Conservation (phyloP, 2,888 invertebrate species). For the Drosophila tanythrix region DNA sequence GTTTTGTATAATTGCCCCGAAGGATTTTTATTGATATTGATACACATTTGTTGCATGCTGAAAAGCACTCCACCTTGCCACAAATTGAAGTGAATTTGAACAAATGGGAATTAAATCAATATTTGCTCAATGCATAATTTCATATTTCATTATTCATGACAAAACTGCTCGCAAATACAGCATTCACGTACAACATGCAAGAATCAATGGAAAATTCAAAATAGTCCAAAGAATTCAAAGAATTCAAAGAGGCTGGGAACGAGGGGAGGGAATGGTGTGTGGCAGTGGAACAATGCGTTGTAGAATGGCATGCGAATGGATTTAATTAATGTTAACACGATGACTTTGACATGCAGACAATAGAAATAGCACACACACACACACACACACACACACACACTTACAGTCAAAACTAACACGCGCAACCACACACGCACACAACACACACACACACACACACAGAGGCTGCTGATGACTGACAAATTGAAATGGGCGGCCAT, state of each 20-base stretch:
- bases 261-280: background rate
- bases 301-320: slow-evolving; percentile 59
- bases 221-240: slow-evolving; percentile 30
- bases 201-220: slow-evolving; percentile 45
- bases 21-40: slow-evolving; percentile 5
- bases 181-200: background rate
- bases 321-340: slow-evolving; percentile 81
- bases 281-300: slow-evolving; percentile 43
- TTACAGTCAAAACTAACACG: too few relatives aligned
- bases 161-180: slow-evolving; percentile 10
- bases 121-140: slow-evolving; percentile 25
- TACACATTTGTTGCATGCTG: background rate
- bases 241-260: background rate
- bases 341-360: slow-evolving; percentile 76
- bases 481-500: slow-evolving; percentile 68
- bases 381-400: slow-evolving; percentile 4
- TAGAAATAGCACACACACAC: slow-evolving; percentile 54
- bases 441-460: background rate
- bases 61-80: background rate
- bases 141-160: slow-evolving; percentile 37
- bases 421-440: slow-evolving; percentile 4
- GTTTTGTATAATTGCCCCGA: background rate
- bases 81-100: slow-evolving; percentile 1
- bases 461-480: slow-evolving; percentile 67
- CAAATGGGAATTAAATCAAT: slow-evolving; percentile 13